Percentiles rank a stretch among this genome's conserved stretches.
phyloP scores from a whole-genome alignment of 1,140 invertebrate species.

The Drosophila elegans region DNA sequence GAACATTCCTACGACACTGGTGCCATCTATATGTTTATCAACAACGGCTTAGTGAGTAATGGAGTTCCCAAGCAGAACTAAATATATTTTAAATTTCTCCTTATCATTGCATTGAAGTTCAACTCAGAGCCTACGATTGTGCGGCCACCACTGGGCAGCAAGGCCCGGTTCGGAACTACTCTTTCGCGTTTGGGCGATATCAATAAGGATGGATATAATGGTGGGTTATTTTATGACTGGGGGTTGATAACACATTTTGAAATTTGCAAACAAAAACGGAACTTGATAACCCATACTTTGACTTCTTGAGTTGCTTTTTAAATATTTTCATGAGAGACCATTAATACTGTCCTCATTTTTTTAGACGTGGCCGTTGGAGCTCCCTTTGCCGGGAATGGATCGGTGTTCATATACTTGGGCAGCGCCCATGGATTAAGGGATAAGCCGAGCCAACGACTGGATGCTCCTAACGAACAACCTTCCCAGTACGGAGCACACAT shows the following conservation, averaged over 20 bases:
- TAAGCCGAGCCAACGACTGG: constrained; percentile 85
- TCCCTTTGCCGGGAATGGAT: constrained; percentile 88
- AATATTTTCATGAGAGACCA: too few relatives aligned
- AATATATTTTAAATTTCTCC: background rate
- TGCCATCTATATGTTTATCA: constrained; percentile 87
- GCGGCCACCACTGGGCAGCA: constrained; percentile 50
- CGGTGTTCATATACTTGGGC: constrained; percentile 89
- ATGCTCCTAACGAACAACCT: constrained; percentile 61
- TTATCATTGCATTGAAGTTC: constrained; percentile 54
- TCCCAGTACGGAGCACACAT: constrained; percentile 69
- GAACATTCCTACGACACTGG: constrained; percentile 86
- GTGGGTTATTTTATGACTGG: constrained; percentile 72
- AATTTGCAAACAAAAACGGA: too few relatives aligned
- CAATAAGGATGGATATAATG: constrained; percentile 88
- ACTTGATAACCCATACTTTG: too few relatives aligned
- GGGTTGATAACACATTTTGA: too few relatives aligned
- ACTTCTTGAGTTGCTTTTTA: too few relatives aligned
- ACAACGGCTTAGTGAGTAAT: constrained; percentile 85
- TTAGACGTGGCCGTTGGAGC: constrained; percentile 89
- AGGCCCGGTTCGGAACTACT: constrained; percentile 87
- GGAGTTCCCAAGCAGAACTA: too few relatives aligned
- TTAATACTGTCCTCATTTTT: too few relatives aligned
- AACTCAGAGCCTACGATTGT: constrained; percentile 71
- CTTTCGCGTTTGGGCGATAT: constrained; percentile 88
- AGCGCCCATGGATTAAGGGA: constrained; percentile 86